Percentiles rank a stretch among this genome's conserved stretches.
Conservation (phyloP, 2,888 invertebrate species). For the Drosophila monieri region DNA sequence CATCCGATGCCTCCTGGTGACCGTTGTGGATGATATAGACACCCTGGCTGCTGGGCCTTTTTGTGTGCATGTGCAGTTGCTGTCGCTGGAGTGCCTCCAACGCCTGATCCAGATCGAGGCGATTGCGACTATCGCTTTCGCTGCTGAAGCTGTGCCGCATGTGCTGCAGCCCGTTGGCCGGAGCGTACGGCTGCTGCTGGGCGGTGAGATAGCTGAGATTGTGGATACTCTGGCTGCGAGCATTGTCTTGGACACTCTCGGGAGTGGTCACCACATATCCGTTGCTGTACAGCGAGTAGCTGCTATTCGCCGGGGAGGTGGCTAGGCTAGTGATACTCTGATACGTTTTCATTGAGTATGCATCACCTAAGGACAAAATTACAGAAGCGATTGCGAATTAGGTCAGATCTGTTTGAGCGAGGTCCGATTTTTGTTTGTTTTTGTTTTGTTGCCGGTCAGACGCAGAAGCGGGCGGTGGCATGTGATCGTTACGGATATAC, state of each 20-base stretch:
- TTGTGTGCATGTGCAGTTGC: slow-evolving; percentile 55
- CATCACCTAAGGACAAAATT: slow-evolving; percentile 81
- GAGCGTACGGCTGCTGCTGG: slow-evolving; percentile 34
- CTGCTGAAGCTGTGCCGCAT: slow-evolving; percentile 65
- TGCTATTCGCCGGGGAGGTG: slow-evolving; percentile 84
- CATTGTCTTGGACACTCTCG: slow-evolving; percentile 42
- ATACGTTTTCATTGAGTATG: slow-evolving; percentile 84
- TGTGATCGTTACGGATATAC: slow-evolving; percentile 27
- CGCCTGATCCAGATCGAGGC: slow-evolving; percentile 67
- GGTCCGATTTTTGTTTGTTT: slow-evolving; percentile 22
- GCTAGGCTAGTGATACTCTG: slow-evolving; percentile 84
- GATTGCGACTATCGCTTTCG: slow-evolving; percentile 67
- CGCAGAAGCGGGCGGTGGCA: slow-evolving; percentile 37
- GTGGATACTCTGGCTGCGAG: slow-evolving; percentile 69
- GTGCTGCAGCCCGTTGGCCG: slow-evolving; percentile 34
- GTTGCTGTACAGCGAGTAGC: slow-evolving; percentile 83
- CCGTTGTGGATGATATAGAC: slow-evolving; percentile 58
- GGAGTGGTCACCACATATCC: slow-evolving; percentile 79
- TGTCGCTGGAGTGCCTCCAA: slow-evolving; percentile 63
- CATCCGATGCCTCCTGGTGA: slow-evolving; percentile 29
- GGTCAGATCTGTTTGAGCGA: slow-evolving; percentile 35
- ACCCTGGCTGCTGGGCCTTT: slow-evolving; percentile 28
- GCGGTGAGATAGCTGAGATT: slow-evolving; percentile 58
- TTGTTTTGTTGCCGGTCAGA: slow-evolving; percentile 14
- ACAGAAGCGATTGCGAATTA: slow-evolving; percentile 44